phyloP scores from a whole-genome alignment of 2,113 vertebrate species.

The Podiceps cristatus region DNA sequence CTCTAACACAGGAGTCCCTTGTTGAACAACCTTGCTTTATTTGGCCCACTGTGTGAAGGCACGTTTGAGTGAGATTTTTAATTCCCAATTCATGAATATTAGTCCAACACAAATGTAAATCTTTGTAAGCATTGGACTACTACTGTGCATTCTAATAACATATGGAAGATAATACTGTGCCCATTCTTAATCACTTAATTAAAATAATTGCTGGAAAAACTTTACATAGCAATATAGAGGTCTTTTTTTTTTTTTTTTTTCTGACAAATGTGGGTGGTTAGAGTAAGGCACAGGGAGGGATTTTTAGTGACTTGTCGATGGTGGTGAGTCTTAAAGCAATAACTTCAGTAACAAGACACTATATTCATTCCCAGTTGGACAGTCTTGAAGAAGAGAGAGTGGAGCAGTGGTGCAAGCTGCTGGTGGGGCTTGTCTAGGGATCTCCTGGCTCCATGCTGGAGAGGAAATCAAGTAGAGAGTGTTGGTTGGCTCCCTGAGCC shows the following conservation, averaged over 20 bases:
- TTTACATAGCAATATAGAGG: background rate
- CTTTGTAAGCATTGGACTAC: background rate
- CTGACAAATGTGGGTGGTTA: background rate
- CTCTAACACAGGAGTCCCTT: constrained; percentile 66
- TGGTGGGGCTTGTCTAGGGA: background rate
- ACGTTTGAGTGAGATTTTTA: constrained; percentile 55
- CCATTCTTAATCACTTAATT: constrained; percentile 32
- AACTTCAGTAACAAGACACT: constrained; percentile 13
- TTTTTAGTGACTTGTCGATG: constrained; percentile 31
- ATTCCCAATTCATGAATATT: constrained; percentile 63
- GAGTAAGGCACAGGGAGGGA: background rate
- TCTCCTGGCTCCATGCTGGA: background rate
- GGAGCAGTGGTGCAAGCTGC: background rate
- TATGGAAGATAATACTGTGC: background rate
- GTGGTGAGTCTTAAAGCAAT: constrained; percentile 16
- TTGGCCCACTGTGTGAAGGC: constrained; percentile 62
- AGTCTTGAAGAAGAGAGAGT: background rate
- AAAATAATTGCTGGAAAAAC: constrained; percentile 23
- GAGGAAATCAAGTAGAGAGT: background rate
- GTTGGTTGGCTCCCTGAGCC: background rate
- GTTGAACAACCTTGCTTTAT: constrained; percentile 69
- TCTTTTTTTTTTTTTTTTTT: background rate
- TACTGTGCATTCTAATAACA: constrained; percentile 17
- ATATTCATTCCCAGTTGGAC: constrained; percentile 31
- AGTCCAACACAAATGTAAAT: constrained; percentile 59